Evolutionary conservation across 2,797 vertebrate genomes (phyloP), one percentile per base, ranked within the genome.

Genomic region (Enteromius argenteus): DNA sequence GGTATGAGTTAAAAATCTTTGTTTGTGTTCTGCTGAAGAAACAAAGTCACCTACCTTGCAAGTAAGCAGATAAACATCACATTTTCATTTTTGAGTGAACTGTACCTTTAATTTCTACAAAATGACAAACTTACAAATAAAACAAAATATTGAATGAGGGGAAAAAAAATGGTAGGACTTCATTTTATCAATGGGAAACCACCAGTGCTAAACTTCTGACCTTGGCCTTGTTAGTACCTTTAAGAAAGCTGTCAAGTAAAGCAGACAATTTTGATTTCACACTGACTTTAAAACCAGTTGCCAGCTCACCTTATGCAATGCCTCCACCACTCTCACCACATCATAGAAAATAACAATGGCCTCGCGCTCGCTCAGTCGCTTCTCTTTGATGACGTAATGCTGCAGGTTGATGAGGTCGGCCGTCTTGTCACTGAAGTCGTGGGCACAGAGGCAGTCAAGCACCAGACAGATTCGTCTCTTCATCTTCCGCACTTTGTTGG

Each of bases 311-410:
- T 99, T 99, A 90, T 99, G 98, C 89, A 99, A 95, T 82, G 98
- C 98, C 91, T 99, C 98, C 84, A 99, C 98, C 86, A 99, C 97
- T 10, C 98, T 96, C 89, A 99, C 98, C 88, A 99, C 98, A 0
- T 99, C 98, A 1, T 98, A 99, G 93, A 99, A 99, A 91, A 99
- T 98, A 89, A 99, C 97, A 0, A 99, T 97, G 0, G 98, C 98
- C 92, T 99, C 98, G 0, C 98, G 94, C 90, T 99, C 98, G 0
- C 98, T 98, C 21, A 99, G 95, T 5, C 98, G 91, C 90, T 99
- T 99, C 94, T 99, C 98, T 89, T 99, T 99, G 90, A 99, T 99
- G 90, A 99, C 98, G 0, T 99, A 99, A 93, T 99, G 98, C 95
- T 99, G 98, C 83, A 99, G 95, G 92, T 99, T 99, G 91, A 99